Evolutionary conservation across 2,888 invertebrate species (phyloP).

Genomic region (Quadroppia sp.): DNA sequence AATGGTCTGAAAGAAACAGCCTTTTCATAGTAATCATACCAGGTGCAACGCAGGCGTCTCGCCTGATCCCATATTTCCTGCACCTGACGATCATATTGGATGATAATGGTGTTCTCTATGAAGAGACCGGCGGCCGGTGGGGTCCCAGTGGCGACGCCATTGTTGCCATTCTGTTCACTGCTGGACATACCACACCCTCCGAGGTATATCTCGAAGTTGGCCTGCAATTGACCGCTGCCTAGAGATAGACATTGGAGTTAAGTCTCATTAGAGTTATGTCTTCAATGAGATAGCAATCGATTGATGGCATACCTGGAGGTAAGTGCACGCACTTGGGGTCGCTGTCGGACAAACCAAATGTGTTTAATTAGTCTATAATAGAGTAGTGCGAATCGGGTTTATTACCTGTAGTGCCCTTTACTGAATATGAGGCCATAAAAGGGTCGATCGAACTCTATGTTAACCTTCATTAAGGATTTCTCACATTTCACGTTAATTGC

Average conservation of each 20-base stretch:
- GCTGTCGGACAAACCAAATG: conserved; percentile 55
- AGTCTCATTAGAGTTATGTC: neutral
- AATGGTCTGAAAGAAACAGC: conserved; percentile 90
- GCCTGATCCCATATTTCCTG: conserved; percentile 96
- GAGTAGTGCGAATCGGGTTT: neutral
- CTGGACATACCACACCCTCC: conserved; percentile 91
- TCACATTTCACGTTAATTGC: conserved; percentile 79
- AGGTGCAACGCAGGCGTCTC: conserved; percentile 82
- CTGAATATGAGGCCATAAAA: conserved; percentile 96
- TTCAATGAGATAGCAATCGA: neutral
- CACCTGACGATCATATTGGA: conserved; percentile 86
- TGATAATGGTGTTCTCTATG: conserved; percentile 86
- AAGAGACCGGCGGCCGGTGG: conserved; percentile 64
- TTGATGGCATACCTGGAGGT: conserved; percentile 60
- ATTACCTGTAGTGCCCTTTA: conserved; percentile 60
- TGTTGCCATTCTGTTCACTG: conserved; percentile 59
- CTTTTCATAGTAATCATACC: conserved; percentile 95
- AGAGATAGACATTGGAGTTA: neutral
- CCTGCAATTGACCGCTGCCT: conserved; percentile 81
- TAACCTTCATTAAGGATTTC: conserved; percentile 89
- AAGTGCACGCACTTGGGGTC: conserved; percentile 86
- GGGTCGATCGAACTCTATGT: conserved; percentile 88
- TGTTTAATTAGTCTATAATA: conserved; percentile 60
- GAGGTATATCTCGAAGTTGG: conserved; percentile 87
- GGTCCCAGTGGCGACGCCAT: conserved; percentile 37